These are phyloP conservation scores for Drosophila auraria DNA, from an alignment of 1,140 invertebrate genomes.

Conservation along the genomic window DNA sequence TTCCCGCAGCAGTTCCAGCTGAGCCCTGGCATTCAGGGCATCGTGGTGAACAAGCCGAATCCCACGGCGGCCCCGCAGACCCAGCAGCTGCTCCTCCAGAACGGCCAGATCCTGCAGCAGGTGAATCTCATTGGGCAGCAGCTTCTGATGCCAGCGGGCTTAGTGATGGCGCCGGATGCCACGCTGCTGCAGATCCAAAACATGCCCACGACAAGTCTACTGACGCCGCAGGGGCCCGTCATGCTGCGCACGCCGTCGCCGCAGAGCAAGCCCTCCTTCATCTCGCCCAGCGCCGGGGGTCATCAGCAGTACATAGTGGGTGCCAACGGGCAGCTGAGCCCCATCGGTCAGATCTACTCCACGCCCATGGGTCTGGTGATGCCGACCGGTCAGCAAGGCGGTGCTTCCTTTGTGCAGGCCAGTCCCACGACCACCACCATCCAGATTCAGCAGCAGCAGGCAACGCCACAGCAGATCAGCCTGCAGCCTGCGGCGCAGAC, in stretches of 20 bases:
- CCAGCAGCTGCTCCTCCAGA: constrained; percentile 89
- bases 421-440: constrained; percentile 86
- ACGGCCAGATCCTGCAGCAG: constrained; percentile 87
- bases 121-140: constrained; percentile 93
- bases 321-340: constrained; percentile 91
- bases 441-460: constrained; percentile 85
- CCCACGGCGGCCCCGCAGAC: constrained; percentile 88
- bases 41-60: constrained; percentile 88
- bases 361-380: constrained; percentile 92
- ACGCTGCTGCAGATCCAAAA: constrained; percentile 91
- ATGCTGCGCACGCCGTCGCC: constrained; percentile 91
- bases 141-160: constrained; percentile 92
- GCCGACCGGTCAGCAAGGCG: constrained; percentile 85
- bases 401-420: constrained; percentile 88
- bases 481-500: constrained; percentile 43
- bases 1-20: constrained; percentile 89
- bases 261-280: constrained; percentile 91
- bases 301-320: constrained; percentile 88
- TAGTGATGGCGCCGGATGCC: constrained; percentile 91
- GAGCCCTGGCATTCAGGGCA: constrained; percentile 87
- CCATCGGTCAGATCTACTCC: constrained; percentile 89
- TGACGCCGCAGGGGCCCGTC: constrained; percentile 87
- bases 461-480: constrained; percentile 50
- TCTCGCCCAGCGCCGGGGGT: constrained; percentile 90
- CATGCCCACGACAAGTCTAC: constrained; percentile 86